Conservation (phyloP, 2,888 invertebrate genomes). For the Tanypteryx hageni region DNA sequence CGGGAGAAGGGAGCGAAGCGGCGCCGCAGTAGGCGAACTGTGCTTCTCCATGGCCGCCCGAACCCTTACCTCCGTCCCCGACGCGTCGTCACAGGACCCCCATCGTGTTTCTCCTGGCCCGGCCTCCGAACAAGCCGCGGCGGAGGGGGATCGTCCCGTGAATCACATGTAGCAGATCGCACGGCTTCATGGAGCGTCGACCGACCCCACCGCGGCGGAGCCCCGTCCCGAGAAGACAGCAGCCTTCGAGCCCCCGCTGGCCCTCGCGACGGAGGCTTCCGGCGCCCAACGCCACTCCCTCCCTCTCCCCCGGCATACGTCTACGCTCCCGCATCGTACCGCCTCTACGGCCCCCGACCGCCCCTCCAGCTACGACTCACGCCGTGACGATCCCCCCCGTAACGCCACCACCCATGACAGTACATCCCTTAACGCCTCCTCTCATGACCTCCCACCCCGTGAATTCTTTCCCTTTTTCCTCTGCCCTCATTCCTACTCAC, state of each 20-base stretch:
- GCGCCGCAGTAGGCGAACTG: slow-evolving; percentile 1
- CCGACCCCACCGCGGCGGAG: slow-evolving; percentile 41
- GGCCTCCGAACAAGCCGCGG: neutral
- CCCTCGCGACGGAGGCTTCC: slow-evolving; percentile 59
- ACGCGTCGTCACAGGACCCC: neutral
- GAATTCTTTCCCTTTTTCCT: no score
- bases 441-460: neutral
- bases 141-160: neutral
- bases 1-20: neutral
- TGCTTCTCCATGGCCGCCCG: slow-evolving; percentile 44
- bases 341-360: slow-evolving; percentile 41
- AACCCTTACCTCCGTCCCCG: slow-evolving; percentile 14
- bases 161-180: slow-evolving; percentile 10
- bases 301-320: neutral
- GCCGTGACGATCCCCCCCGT: neutral
- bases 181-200: slow-evolving; percentile 49
- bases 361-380: slow-evolving; percentile 5
- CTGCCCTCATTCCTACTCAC: no score
- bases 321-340: slow-evolving; percentile 57
- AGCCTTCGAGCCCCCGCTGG: slow-evolving; percentile 61
- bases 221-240: slow-evolving; percentile 47
- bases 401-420: neutral
- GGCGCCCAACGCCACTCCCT: slow-evolving; percentile 43
- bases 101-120: neutral
- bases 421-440: neutral